A percentile compares a stretch with the other conserved stretches of the same genome.
These are phyloP conservation scores for Phaethornis superciliosus DNA, from an alignment of 2,113 vertebrate species.

Conservation along the genomic window DNA sequence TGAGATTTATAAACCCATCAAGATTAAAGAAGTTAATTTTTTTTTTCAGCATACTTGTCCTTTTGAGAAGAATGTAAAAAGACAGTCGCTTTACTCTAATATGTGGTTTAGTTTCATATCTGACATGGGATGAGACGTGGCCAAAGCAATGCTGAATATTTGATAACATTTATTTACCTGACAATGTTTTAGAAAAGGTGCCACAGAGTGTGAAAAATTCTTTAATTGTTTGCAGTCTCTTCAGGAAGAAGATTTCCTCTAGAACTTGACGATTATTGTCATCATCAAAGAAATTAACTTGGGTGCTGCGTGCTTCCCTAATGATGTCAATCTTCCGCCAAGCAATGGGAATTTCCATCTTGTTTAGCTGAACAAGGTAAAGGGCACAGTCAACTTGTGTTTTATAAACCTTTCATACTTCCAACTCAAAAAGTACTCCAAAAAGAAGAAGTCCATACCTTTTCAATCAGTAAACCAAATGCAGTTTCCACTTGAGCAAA, in stretches of 20 bases:
- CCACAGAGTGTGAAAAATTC: conserved; percentile 95
- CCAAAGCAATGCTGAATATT: background rate
- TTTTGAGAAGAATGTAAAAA: too few species aligned
- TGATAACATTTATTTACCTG: conserved; percentile 78
- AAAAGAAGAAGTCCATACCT: conserved; percentile 79
- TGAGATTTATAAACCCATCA: background rate
- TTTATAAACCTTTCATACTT: background rate
- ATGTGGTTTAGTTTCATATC: too few species aligned
- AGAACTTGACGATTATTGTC: conserved; percentile 87
- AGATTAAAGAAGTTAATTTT: background rate
- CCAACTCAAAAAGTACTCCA: background rate
- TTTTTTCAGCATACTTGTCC: background rate
- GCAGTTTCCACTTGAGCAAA: conserved; percentile 97
- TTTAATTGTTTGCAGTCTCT: conserved; percentile 93
- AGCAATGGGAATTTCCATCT: conserved; percentile 90
- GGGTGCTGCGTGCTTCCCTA: conserved; percentile 89
- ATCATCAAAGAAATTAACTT: conserved; percentile 91
- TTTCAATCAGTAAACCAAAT: conserved; percentile 93
- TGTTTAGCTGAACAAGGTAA: conserved; percentile 82
- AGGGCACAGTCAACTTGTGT: background rate
- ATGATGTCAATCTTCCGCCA: conserved; percentile 97
- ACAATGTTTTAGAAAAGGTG: conserved; percentile 92
- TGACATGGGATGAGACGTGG: background rate
- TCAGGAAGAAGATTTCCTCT: conserved; percentile 96
- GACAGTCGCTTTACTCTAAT: too few species aligned